phyloP scores from a whole-genome alignment of 1,140 invertebrate genomes.

The Ooceraea biroi region DNA sequence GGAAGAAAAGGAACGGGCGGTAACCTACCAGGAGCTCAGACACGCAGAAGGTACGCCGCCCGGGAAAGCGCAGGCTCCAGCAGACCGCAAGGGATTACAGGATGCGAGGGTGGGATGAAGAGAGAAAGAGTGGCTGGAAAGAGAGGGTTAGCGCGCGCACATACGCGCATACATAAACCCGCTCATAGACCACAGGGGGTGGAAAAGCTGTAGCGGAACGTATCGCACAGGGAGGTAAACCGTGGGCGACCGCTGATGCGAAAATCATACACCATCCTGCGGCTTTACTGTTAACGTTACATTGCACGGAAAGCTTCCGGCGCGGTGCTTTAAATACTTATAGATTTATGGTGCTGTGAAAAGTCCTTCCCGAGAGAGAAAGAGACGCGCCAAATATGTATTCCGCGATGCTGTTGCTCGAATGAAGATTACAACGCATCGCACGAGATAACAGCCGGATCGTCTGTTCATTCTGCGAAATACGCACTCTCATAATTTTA shows the following conservation, averaged over 20 bases:
- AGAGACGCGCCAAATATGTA: conserved; percentile 2
- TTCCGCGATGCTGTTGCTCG: neutral
- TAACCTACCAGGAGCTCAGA: conserved; percentile 79
- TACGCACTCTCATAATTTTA: neutral
- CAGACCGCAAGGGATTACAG: conserved; percentile 69
- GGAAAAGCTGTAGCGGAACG: conserved; percentile 34
- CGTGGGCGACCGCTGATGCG: conserved; percentile 40
- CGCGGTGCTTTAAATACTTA: conserved; percentile 43
- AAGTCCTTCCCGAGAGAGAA: neutral
- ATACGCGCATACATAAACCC: no score
- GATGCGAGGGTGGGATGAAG: neutral
- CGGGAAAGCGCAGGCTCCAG: conserved; percentile 74
- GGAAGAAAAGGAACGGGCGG: conserved; percentile 82
- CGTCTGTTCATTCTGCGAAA: neutral
- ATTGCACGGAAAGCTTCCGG: conserved; percentile 24
- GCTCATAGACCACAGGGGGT: conserved; percentile 17
- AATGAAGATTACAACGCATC: neutral
- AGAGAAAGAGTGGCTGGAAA: neutral
- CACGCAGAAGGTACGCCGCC: conserved; percentile 69
- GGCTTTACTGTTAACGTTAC: conserved; percentile 43
- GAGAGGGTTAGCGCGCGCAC: conserved; percentile 32
- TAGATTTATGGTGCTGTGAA: conserved; percentile 22
- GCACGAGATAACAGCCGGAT: neutral
- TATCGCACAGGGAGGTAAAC: conserved; percentile 17
- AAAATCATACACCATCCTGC: conserved; percentile 56